These are phyloP conservation scores for Parascotia fuliginaria DNA, from an alignment of 2,888 invertebrate species.

Conservation along the genomic window DNA sequence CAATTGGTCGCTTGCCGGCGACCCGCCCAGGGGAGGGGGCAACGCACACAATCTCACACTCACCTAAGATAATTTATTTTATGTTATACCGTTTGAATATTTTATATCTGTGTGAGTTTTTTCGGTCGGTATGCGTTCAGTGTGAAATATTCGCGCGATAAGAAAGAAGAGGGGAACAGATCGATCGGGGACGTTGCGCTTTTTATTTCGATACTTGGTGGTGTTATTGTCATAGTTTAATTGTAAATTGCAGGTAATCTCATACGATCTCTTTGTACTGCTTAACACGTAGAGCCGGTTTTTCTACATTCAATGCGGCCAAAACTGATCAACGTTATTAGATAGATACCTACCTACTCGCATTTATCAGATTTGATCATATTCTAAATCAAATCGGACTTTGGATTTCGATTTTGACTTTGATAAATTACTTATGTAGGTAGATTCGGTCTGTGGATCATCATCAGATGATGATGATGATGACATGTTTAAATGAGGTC, in stretches of 20 bases:
- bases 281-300: neutral
- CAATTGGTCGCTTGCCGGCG: conserved; percentile 80
- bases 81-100: conserved; percentile 86
- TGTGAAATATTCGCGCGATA: conserved; percentile 86
- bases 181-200: conserved; percentile 83
- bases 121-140: conserved; percentile 84
- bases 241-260: conserved; percentile 47
- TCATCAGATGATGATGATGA: too few relatives aligned
- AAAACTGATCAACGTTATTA: too few relatives aligned
- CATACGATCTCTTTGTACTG: conserved; percentile 1
- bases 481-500: too few relatives aligned
- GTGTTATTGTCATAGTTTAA: conserved; percentile 70
- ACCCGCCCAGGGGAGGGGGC: conserved; percentile 82
- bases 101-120: conserved; percentile 86
- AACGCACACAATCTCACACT: conserved; percentile 77
- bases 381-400: too few relatives aligned
- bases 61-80: conserved; percentile 86
- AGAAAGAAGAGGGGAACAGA: conserved; percentile 85
- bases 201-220: conserved; percentile 74
- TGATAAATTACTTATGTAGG: too few relatives aligned
- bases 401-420: too few relatives aligned
- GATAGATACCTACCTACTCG: too few relatives aligned
- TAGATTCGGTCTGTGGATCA: too few relatives aligned
- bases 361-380: too few relatives aligned
- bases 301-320: neutral